Evolutionary conservation across 2,888 invertebrate genomes (phyloP).

Genomic region (Xylota segnis): DNA sequence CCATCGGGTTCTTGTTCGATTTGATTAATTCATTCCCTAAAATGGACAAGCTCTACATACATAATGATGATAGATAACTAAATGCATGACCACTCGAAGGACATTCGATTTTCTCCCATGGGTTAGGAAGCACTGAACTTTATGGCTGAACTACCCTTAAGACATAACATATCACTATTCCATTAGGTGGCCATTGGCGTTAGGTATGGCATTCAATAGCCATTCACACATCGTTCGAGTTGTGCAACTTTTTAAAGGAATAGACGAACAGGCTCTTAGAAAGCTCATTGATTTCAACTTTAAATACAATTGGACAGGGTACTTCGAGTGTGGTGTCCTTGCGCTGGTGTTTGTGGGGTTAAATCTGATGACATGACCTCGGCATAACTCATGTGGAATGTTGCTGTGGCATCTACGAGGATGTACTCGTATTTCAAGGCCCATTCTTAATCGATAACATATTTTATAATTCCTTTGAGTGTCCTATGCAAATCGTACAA

Average conservation of each 20-base stretch:
- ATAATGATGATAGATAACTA: background rate
- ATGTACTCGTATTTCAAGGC: background rate
- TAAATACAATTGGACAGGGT: background rate
- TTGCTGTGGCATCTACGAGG: background rate
- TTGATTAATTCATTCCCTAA: constrained; percentile 17
- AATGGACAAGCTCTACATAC: background rate
- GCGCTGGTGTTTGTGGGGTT: background rate
- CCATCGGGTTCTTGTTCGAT: constrained; percentile 5
- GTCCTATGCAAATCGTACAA: background rate
- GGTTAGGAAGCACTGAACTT: constrained; percentile 1
- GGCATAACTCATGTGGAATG: background rate
- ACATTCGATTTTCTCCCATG: background rate
- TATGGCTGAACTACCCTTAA: background rate
- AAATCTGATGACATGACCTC: constrained; percentile 2
- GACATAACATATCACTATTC: background rate
- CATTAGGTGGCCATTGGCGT: constrained; percentile 7
- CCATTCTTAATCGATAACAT: constrained; percentile 1
- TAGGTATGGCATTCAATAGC: background rate
- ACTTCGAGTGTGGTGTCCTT: background rate
- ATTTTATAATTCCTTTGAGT: background rate
- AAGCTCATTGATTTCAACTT: background rate
- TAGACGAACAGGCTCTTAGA: background rate
- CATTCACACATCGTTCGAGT: constrained; percentile 9
- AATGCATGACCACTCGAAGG: background rate
- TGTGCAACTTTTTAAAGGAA: background rate